Percentiles rank a stretch among this genome's conserved stretches.
phyloP scores from a whole-genome alignment of 2,113 vertebrate species.

The Malurus cyaneus region DNA sequence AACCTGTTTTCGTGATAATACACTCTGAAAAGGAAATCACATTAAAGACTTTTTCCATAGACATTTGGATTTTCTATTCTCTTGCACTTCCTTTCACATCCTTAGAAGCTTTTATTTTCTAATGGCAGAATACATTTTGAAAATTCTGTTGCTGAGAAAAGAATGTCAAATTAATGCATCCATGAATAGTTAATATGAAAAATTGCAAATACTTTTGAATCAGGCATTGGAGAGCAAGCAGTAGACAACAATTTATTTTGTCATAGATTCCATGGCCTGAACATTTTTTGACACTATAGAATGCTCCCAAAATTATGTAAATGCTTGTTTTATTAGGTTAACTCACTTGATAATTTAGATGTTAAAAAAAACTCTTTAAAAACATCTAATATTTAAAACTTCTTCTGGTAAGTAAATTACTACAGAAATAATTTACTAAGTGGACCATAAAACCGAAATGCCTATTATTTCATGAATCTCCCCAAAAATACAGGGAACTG shows the following conservation, averaged over 20 bases:
- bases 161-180: background rate
- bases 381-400: background rate
- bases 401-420: background rate
- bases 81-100: background rate
- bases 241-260: background rate
- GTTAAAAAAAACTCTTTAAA: background rate
- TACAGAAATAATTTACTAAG: background rate
- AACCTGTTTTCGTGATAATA: background rate
- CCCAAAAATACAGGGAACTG: accelerated
- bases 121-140: background rate
- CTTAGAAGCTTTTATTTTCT: background rate
- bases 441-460: background rate
- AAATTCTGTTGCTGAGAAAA: background rate
- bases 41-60: background rate
- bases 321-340: background rate
- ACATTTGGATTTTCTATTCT: background rate
- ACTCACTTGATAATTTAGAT: background rate
- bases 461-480: background rate
- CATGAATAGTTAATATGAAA: background rate
- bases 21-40: background rate
- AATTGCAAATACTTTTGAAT: background rate
- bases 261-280: background rate
- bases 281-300: background rate
- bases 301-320: background rate
- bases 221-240: background rate